Evolutionary conservation across 2,113 vertebrate genomes (phyloP), one percentile per base, ranked within the genome.

Genomic region (Phocoena sinus): DNA sequence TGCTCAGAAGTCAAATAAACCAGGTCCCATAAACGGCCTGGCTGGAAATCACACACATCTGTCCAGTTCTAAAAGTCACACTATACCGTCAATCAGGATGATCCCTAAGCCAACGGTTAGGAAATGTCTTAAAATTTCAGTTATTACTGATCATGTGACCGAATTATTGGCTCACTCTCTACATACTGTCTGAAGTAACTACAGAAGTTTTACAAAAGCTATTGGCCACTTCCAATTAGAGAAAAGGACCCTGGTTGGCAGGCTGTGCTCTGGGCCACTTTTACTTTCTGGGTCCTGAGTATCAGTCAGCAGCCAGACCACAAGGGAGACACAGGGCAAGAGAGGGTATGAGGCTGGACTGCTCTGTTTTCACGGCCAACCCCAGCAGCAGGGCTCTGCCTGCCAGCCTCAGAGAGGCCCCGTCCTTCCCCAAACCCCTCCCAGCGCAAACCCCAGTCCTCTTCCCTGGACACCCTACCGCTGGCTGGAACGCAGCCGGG

Each of bases 271-370:
- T 41, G 60, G 84, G 50, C 20, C 44, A 33, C 33, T 50, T 8
- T 70, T 15, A 31, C 50, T 21, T 6, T 71, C 53, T 23, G 15
- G 67, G 20, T 31, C 53, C 36, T 1, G 2, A 14, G 47, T 12
- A 0, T 23, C 33, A 12, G 0, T 26, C 33, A 12, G 50, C 36
- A 65, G 36, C 1, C 11, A 38, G 70, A 20, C 50, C 41, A 8
- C 14, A 36, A 15, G 31, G 11, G 58, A 38, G 0, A 3, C 33
- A 4, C 36, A 4, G 41, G 63, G 21, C 53, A 53, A 8, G 15
- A 38, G 65, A 36, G 53, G 0, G 4, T 3, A 8, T 0, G 1
- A 36, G 17, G 20, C 6, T 0, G 5, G 41, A 33, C 25, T 2
- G 18, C 7, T 36, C 12, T 5, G 21, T 70, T 26, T 31, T 36